Base-by-base conservation (phyloP, 2,797 vertebrate species). In the Heterohyrax brucei region DNA sequence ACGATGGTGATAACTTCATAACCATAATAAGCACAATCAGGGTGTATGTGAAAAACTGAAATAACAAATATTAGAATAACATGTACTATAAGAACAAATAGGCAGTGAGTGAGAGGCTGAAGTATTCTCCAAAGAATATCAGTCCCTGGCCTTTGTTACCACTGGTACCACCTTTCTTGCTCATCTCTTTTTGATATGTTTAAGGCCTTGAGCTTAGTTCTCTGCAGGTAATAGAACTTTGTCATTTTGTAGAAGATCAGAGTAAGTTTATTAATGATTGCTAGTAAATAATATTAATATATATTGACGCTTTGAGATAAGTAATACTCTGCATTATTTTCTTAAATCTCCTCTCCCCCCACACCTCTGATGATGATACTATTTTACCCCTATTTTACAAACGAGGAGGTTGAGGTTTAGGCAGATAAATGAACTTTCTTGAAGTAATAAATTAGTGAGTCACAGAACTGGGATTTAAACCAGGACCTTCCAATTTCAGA, bases 191-290 rank as follows among this genome's bases (percentile, higher is more conserved):
- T 64, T 50, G 62, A n/a, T 53, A 7, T 56, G 30, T 44, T 76
- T 94, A 72, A 78, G 30, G 66, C 10, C 39, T 56, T 89, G 68
- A 46, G 26, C 76, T 97, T 86, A n/a, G 76, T 83, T 92, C 80
- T 76, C 28, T 10, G 26, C 59, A 90, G 33, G 9, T 50, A 73
- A 59, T 81, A 89, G 16, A 24, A 72, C 62, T 92, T 70, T 76
- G 56, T 59, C 48, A n/a, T 48, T 62, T 89, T 94, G 3, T 26
- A 79, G 22, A 82, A 19, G 44, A 33, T 79, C 62, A 44, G 73
- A 50, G 92, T 64, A 89, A n/a, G 84, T 91, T 64, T 59, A 44
- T 75, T 68, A 87, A 87, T 33, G 18, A 62, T 93, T 48, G 48
- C 44, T 89, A 50, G 22, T 62, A 91, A 93, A 48, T 61, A 50